A percentile compares a stretch with the other conserved stretches of the same genome.
Evolutionary conservation across 2,797 vertebrate species (phyloP).

Genomic region (Peromyscus attwateri): DNA sequence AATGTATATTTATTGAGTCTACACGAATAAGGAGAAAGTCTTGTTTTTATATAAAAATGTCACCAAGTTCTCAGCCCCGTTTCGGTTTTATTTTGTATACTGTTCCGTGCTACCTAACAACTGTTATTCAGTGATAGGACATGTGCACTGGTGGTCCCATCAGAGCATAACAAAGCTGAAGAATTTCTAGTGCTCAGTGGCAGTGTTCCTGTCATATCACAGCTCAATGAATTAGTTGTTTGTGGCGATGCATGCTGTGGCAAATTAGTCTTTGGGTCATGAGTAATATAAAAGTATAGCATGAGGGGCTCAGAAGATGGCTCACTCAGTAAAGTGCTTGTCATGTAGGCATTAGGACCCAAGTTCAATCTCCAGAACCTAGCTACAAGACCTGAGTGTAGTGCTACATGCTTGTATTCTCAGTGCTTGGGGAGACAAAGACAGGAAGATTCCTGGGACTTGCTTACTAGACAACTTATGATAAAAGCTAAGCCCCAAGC

Average conservation of each 20-base stretch:
- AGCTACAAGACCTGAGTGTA: no score
- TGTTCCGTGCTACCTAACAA: background rate
- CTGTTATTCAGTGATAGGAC: background rate
- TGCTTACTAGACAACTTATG: background rate
- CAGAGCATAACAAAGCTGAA: background rate
- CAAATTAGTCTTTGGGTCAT: background rate
- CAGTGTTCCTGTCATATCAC: background rate
- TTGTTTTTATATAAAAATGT: slow-evolving; percentile 20
- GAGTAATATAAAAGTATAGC: background rate
- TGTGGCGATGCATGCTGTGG: background rate
- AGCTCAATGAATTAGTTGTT: background rate
- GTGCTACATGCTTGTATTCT: background rate
- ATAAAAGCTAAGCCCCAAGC: background rate
- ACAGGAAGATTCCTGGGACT: background rate
- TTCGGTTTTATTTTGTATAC: background rate
- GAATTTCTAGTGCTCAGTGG: background rate
- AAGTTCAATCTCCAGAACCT: background rate
- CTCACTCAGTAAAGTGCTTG: background rate
- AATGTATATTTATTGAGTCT: slow-evolving; percentile 10
- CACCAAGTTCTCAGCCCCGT: background rate
- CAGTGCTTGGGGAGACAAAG: background rate
- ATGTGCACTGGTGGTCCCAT: background rate
- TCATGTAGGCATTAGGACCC: background rate
- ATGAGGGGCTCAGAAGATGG: background rate
- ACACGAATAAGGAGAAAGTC: slow-evolving; percentile 34